Conservation (phyloP, 2,888 invertebrate genomes). For the Autographa gamma region DNA sequence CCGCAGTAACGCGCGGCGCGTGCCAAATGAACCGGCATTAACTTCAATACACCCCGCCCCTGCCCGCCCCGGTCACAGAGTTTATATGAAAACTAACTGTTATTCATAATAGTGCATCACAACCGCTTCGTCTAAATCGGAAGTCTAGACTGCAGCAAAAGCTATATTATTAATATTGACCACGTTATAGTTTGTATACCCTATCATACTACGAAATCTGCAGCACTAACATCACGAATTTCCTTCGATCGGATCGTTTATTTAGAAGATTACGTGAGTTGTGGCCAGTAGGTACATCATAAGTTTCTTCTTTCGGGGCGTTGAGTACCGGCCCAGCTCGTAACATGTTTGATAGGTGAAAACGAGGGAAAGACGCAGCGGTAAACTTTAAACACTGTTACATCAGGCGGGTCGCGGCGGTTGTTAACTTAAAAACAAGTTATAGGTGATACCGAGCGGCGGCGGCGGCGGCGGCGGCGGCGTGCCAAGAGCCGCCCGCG, state of each 20-base stretch:
- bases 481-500: constrained; percentile 2
- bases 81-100: constrained; percentile 14
- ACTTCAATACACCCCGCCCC: constrained; percentile 55
- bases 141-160: constrained; percentile 4
- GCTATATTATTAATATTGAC: background rate
- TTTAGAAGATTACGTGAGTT: background rate
- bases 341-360: constrained; percentile 3
- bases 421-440: constrained; percentile 14
- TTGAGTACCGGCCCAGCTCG: background rate
- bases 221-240: background rate
- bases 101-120: constrained; percentile 19
- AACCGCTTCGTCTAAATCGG: constrained; percentile 25
- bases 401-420: background rate
- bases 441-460: constrained; percentile 10
- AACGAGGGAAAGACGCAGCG: constrained; percentile 1
- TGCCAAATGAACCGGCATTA: constrained; percentile 73
- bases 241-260: background rate
- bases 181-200: background rate
- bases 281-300: constrained; percentile 13
- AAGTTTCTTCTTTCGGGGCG: background rate
- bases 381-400: background rate
- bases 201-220: too few relatives aligned
- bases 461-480: constrained; percentile 12
- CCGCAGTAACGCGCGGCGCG: constrained; percentile 29
- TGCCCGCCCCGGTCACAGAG: constrained; percentile 12